Evolutionary conservation across 2,113 vertebrate species (phyloP), one percentile per base, ranked within the genome.

Genomic region (Phylloscopus trochiloides): DNA sequence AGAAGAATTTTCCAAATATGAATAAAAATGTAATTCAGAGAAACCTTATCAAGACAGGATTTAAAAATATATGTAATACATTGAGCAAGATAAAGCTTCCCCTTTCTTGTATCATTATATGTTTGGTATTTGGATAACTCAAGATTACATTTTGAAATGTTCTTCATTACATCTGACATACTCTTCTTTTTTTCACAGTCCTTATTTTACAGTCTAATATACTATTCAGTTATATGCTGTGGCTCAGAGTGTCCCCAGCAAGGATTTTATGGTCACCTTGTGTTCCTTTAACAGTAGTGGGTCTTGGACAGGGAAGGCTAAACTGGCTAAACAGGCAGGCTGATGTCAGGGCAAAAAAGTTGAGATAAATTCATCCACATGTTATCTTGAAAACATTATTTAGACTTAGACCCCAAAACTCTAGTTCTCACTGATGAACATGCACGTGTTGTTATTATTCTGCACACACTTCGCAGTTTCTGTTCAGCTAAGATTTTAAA

Each of bases 401-500:
- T 61, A 24, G 32, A 75, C 28, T 78, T 61, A 24, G 32, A 75
- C 43, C 61, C 45, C 25, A 54, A 59, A 78, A 52, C 24, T 72
- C 43, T 34, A n/a, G n/a, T 51, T 91, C 51, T 78, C n/a, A 28
- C 4, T 75, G 59, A 90, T 47, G 45, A 78, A 79, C 66, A 28
- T 25, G 42, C n/a, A 36, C 0, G 0, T 61, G 18, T 19, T 76
- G n/a, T 63, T 81, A 73, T 28, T 72, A 91, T 82, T 90, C 71
- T 29, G 20, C 29, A 58, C 25, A 66, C 32, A 74, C 17, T 43
- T 50, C 4, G 24, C 78, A 92, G 55, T 31, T 96, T 88, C 62
- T 83, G n/a, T 92, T 88, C 48, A 20, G 77, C 40, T 71, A 92
- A 88, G 58, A 77, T 77, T 94, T 90, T 70, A 92, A 76, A 97